Evolutionary conservation across 1,140 invertebrate genomes (phyloP).

Genomic region (Myzus persicae): DNA sequence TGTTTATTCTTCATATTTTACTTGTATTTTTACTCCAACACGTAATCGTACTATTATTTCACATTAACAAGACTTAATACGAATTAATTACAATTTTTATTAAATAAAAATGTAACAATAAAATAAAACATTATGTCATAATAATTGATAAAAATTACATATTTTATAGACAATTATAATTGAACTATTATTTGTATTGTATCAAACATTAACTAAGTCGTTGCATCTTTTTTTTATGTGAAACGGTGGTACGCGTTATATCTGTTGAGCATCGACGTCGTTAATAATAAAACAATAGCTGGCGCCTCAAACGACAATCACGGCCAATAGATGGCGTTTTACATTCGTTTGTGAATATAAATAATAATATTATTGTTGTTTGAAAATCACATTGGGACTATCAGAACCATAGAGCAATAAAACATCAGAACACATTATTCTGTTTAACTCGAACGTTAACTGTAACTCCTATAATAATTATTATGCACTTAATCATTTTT

Average conservation of each 20-base stretch:
- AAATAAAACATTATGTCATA: neutral
- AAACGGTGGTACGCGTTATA: neutral
- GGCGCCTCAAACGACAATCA: neutral
- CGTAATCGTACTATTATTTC: too few species aligned
- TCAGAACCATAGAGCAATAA: too few species aligned
- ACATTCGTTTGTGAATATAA: neutral
- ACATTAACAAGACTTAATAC: too few species aligned
- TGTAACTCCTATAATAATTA: too few species aligned
- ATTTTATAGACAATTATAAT: neutral
- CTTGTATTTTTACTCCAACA: too few species aligned
- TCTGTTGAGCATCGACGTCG: neutral
- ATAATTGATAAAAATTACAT: neutral
- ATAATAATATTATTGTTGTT: neutral
- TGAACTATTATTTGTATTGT: neutral
- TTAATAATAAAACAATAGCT: slow-evolving; percentile 13
- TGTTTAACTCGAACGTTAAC: neutral
- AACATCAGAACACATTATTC: neutral
- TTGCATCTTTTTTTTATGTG: neutral
- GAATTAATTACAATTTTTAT: too few species aligned
- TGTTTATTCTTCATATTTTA: too few species aligned
- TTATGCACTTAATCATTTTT: neutral
- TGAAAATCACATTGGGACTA: neutral
- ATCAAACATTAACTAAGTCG: neutral
- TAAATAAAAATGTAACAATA: neutral
- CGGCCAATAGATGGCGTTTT: neutral